A percentile compares a stretch with the other conserved stretches of the same genome.
Conservation (phyloP, 2,888 invertebrate species). For the Willowsia nigromaculata region DNA sequence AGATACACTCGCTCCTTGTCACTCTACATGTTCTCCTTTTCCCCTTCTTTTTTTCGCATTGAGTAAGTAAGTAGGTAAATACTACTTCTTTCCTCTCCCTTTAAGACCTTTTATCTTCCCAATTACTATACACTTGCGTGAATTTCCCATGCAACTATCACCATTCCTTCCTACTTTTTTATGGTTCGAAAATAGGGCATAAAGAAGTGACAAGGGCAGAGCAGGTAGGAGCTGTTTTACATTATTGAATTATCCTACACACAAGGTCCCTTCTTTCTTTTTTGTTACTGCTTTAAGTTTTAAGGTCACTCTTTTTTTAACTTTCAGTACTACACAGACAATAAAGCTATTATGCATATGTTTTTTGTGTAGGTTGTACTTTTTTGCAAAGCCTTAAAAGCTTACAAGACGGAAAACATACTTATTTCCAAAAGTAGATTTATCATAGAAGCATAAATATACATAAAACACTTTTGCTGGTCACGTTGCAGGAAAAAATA, state of each 20-base stretch:
- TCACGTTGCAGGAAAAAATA: background rate
- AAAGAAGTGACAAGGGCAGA: background rate
- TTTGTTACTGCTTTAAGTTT: background rate
- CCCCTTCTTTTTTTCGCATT: background rate
- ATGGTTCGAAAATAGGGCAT: background rate
- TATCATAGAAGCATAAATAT: too few species aligned
- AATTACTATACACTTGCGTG: conserved; percentile 44
- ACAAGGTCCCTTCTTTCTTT: background rate
- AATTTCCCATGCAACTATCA: conserved; percentile 31
- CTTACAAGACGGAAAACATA: too few species aligned
- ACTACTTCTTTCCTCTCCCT: background rate
- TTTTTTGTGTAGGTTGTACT: too few species aligned
- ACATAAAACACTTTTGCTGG: too few species aligned
- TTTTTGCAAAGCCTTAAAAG: too few species aligned
- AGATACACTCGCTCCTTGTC: too few species aligned
- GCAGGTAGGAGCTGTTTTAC: background rate
- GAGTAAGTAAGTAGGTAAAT: conserved; percentile 35
- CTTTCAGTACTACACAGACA: background rate
- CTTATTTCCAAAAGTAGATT: too few species aligned
- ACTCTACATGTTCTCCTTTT: background rate
- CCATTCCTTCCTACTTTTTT: background rate
- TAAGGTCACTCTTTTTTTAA: background rate
- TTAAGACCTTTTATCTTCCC: conserved; percentile 43
- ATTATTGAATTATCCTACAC: background rate
- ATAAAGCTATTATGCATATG: background rate